Conservation (phyloP, 2,888 invertebrate species). For the Dryadula phaetusa region DNA sequence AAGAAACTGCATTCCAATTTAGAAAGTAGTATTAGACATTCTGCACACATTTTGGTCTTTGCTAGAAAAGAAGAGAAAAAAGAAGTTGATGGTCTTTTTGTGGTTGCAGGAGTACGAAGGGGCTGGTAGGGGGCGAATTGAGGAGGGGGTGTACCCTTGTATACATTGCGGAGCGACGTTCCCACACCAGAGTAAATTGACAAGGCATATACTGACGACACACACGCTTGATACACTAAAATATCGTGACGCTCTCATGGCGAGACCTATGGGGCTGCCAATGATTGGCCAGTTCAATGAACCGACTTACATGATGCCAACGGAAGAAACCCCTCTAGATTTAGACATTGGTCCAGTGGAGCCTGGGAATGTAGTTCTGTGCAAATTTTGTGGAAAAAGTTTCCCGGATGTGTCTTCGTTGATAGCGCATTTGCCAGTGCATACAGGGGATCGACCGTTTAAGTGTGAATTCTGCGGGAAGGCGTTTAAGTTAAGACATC, state of each 20-base stretch:
- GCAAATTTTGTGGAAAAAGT: slow-evolving; percentile 96
- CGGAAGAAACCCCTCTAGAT: slow-evolving; percentile 86
- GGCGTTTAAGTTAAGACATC: slow-evolving; percentile 95
- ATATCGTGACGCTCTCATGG: slow-evolving; percentile 89
- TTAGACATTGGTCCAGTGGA: slow-evolving; percentile 84
- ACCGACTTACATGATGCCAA: slow-evolving; percentile 77
- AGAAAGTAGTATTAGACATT: slow-evolving; percentile 82
- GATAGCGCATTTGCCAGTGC: slow-evolving; percentile 94
- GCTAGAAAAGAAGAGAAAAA: slow-evolving; percentile 81
- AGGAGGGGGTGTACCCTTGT: slow-evolving; percentile 88
- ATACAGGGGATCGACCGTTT: slow-evolving; percentile 95
- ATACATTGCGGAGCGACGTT: slow-evolving; percentile 95
- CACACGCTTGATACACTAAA: slow-evolving; percentile 95
- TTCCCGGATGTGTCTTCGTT: slow-evolving; percentile 95
- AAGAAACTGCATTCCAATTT: slow-evolving; percentile 82
- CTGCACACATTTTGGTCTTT: slow-evolving; percentile 78
- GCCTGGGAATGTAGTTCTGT: slow-evolving; percentile 91
- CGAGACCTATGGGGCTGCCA: slow-evolving; percentile 69
- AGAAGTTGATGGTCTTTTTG: slow-evolving; percentile 95
- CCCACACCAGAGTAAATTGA: slow-evolving; percentile 95
- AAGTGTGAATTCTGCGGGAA: slow-evolving; percentile 97
- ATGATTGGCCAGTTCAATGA: slow-evolving; percentile 79
- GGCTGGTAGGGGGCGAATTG: slow-evolving; percentile 84
- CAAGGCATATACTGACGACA: slow-evolving; percentile 94
- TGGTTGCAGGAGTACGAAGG: slow-evolving; percentile 97